Evolutionary conservation across 2,113 vertebrate species (phyloP).

Genomic region (Indicator maculatus): DNA sequence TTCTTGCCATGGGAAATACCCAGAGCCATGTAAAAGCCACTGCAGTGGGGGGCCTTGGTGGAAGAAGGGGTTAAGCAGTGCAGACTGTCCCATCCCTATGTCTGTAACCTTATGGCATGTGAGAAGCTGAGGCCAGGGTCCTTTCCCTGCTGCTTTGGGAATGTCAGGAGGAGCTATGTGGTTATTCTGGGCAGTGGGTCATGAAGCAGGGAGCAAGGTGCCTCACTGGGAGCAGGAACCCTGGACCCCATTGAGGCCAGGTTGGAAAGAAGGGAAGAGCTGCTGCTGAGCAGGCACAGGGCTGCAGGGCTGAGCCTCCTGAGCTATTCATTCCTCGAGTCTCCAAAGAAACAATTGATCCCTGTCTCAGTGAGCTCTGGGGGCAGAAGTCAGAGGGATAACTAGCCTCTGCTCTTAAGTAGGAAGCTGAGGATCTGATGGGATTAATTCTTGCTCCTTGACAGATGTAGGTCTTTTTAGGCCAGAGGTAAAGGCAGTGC

Average conservation of each 20-base stretch:
- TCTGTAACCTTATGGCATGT: neutral
- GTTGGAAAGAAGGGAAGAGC: neutral
- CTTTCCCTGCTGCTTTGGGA: neutral
- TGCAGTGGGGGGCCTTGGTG: rapidly evolving
- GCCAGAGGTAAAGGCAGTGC: neutral
- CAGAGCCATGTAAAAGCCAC: neutral
- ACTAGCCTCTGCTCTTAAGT: constrained; percentile 33
- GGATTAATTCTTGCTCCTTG: constrained; percentile 53
- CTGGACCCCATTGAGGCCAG: rapidly evolving
- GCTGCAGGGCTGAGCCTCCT: neutral
- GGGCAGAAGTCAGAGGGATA: constrained; percentile 43
- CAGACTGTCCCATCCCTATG: rapidly evolving
- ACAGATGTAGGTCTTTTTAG: constrained; percentile 11
- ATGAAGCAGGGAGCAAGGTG: neutral
- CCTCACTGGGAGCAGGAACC: rapidly evolving
- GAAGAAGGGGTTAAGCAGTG: neutral
- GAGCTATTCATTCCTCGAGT: neutral
- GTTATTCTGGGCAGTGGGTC: neutral
- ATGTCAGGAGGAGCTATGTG: rapidly evolving
- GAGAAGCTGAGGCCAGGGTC: neutral
- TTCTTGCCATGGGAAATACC: neutral
- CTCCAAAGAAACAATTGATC: constrained; percentile 29
- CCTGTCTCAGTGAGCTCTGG: rapidly evolving
- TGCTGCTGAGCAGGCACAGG: neutral
- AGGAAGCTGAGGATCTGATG: constrained; percentile 56